Conservation (phyloP, 2,888 invertebrate species). For the Anaspis maculata region DNA sequence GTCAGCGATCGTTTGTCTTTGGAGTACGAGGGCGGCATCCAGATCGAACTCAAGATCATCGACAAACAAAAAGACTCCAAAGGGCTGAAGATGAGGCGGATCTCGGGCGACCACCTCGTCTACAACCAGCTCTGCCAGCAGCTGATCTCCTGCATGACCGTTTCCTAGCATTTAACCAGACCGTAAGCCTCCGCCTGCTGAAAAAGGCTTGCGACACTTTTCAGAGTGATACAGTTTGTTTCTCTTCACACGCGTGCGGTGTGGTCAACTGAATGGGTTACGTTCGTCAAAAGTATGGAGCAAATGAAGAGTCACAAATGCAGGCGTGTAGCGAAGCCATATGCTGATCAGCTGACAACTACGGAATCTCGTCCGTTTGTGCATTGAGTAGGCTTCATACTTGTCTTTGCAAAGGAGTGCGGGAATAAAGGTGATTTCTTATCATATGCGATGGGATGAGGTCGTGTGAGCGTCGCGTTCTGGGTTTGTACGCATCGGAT, state of each 20-base stretch:
- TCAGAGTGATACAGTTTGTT: not conserved
- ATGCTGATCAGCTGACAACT: not conserved
- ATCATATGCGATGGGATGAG: no score
- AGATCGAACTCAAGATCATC: conserved; percentile 76
- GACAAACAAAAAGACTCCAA: conserved; percentile 58
- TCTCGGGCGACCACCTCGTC: conserved; percentile 81
- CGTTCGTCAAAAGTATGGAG: no score
- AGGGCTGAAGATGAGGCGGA: conserved; percentile 75
- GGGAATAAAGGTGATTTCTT: no score
- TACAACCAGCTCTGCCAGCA: conserved; percentile 84
- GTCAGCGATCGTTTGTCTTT: conserved; percentile 36
- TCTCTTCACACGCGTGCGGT: not conserved
- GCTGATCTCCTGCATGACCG: conserved; percentile 77
- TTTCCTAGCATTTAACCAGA: conserved; percentile 45
- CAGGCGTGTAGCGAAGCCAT: not conserved
- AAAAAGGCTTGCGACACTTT: not conserved
- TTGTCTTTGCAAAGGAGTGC: no score
- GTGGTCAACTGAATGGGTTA: no score
- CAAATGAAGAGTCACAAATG: no score
- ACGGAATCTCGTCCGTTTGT: not conserved
- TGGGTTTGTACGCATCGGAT: no score
- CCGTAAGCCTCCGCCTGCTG: not conserved
- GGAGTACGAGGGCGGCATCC: conserved; percentile 61
- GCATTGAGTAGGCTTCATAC: not conserved
- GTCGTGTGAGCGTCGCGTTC: no score